Base-by-base conservation (phyloP, 2,113 vertebrate species). In the Chaetodon trifascialis region DNA sequence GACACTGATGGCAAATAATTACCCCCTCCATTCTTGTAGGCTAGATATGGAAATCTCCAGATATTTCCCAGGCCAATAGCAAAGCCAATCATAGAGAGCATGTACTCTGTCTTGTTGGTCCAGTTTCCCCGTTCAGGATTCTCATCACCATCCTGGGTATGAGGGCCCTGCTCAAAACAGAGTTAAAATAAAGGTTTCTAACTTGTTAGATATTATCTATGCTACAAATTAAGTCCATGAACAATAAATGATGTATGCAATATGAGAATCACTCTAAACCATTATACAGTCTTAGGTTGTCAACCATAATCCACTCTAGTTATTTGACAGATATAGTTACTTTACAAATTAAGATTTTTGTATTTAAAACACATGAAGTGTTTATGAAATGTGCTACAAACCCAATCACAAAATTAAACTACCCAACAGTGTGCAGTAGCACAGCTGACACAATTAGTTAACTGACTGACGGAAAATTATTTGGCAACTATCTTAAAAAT, bases 21-120 rank as follows among this genome's bases (percentile, higher is more conserved):
- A 97, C 97, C 97, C 91, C 97, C 97, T 21, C 97, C 97, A 0
- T 98, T 96, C 89, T 93, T 96, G 90, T 97, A 98, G 23, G 97
- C 95, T 63, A 98, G 88, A 82, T 97, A 97, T 0, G 97, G 97
- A 81, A 98, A 98, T 49, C 97, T 91, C 97, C 97, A 98, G 21
- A 98, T 95, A 3, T 97, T 98, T 51, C 97, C 97, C 69, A 98
- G 88, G 21, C 97, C 97, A 19, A 98, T 96, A 1, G 97, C 96
- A 0, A 96, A 97, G 88, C 97, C 97, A 36, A 97, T 94, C 97
- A 98, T 95, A 63, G 97, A 97, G 1, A 98, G 94, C 74, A 97
- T 92, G 82, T 97, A 98, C 59, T 98, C 97, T 1, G 62, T 90
- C 85, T 97, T 98, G 74, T 42, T 97, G 0, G 96, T 94, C 97